Evolutionary conservation across 2,888 invertebrate genomes (phyloP), one percentile per base, ranked within the genome.

Genomic region (Scaptomyza flava): DNA sequence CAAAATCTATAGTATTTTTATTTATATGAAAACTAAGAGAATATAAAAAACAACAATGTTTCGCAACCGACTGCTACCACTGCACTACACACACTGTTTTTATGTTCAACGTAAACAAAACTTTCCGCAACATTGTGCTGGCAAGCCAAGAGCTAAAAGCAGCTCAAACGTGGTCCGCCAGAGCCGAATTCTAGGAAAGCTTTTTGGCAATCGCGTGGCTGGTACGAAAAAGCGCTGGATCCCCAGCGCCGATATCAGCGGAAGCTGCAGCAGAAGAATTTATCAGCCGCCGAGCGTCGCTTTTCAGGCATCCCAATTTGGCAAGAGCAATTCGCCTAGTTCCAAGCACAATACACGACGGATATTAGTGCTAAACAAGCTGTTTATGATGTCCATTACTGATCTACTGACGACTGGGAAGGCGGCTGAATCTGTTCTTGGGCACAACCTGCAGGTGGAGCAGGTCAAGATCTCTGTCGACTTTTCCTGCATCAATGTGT

Each of bases 361-460:
- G 79, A 92, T 94, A 23, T 92, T 93, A 1, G 94, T 96, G 71
- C 91, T 97, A 1, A 96, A 96, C 90, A 96, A 96, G 91, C 88
- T 97, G 51, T 96, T 97, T 82, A 96, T 97, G 96, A 94, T 94
- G 79, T 93, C 96, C 65, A 94, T 97, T 8, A 96, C 96, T 0
- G 96, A 96, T 89, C 91, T 96, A 34, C 94, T 97, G 94, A 94
- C 96, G 1, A 95, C 95, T 0, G 96, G 96, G 1, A 94, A 95
- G 77, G 92, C 93, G 33, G 92, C 95, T 2, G 91, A 93, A 51
- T 91, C 93, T 52, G 92, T 96, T 68, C 79, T 95, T 12, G 95
- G 95, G 8, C 93, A 93, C 74, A 94, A 95, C 9, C 93, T 91
- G 53, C 96, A 96, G 92, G 94, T 97, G 69, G 94, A 95, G n/a